A percentile compares a stretch with the other conserved stretches of the same genome.
These are phyloP conservation scores for Leucophenga maculata DNA, from an alignment of 2,888 invertebrate species.

Conservation along the genomic window DNA sequence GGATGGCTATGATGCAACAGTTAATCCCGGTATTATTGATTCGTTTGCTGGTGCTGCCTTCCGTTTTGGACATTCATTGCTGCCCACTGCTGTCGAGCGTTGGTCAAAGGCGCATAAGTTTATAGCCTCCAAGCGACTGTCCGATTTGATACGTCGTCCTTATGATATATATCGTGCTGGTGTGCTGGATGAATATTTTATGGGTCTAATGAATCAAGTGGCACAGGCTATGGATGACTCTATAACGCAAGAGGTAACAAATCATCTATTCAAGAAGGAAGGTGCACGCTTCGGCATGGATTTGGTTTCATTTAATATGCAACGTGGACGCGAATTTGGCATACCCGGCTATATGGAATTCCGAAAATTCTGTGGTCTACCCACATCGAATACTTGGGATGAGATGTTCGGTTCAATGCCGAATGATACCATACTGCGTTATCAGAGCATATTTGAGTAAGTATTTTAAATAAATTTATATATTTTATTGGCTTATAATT, in stretches of 20 bases:
- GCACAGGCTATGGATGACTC: slow-evolving; percentile 96
- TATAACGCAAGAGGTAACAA: slow-evolving; percentile 91
- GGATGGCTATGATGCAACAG: slow-evolving; percentile 80
- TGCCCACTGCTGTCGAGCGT: slow-evolving; percentile 91
- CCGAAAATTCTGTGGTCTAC: slow-evolving; percentile 90
- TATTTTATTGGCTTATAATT: background rate
- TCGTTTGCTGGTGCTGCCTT: slow-evolving; percentile 94
- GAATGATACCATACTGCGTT: slow-evolving; percentile 87
- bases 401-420: slow-evolving; percentile 90
- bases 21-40: slow-evolving; percentile 91
- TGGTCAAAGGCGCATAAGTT: slow-evolving; percentile 97
- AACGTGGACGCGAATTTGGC: slow-evolving; percentile 92
- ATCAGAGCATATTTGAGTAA: slow-evolving; percentile 87
- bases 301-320: slow-evolving; percentile 93
- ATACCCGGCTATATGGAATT: slow-evolving; percentile 94
- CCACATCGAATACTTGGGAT: slow-evolving; percentile 82
- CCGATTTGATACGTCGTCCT: slow-evolving; percentile 90
- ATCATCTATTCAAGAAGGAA: slow-evolving; percentile 90
- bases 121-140: slow-evolving; percentile 90
- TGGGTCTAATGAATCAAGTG: slow-evolving; percentile 94
- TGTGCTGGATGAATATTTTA: slow-evolving; percentile 91
- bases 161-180: slow-evolving; percentile 93
- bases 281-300: slow-evolving; percentile 85
- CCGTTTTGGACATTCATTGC: slow-evolving; percentile 90
- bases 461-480: slow-evolving; percentile 42